phyloP scores from a whole-genome alignment of 1,140 invertebrate species.

The Pogonomyrmex californicus region DNA sequence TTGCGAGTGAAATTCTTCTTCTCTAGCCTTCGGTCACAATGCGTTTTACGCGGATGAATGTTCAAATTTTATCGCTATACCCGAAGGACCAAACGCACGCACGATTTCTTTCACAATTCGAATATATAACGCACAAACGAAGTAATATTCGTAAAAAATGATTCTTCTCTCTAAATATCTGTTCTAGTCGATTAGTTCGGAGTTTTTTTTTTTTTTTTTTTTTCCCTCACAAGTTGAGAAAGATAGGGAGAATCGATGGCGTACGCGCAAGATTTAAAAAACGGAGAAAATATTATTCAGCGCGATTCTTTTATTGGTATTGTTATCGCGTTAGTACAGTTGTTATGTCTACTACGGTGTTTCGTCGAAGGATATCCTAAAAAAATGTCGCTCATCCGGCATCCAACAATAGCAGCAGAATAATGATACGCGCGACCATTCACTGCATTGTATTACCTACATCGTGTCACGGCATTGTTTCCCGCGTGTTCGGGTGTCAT shows the following conservation, averaged over 20 bases:
- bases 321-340: slow-evolving; percentile 17
- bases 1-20: slow-evolving; percentile 61
- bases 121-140: not conserved
- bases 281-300: not conserved
- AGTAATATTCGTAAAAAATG: not conserved
- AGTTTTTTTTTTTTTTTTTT: not conserved
- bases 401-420: slow-evolving; percentile 54
- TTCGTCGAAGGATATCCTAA: slow-evolving; percentile 30
- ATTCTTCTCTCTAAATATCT: not conserved
- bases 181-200: not conserved
- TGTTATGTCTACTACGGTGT: slow-evolving; percentile 15
- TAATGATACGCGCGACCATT: slow-evolving; percentile 69
- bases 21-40: slow-evolving; percentile 19
- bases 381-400: slow-evolving; percentile 57
- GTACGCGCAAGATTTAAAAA: not conserved
- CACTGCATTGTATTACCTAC: slow-evolving; percentile 72
- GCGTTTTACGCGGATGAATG: slow-evolving; percentile 12
- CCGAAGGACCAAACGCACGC: not conserved
- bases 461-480: slow-evolving; percentile 72
- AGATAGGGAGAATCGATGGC: not conserved
- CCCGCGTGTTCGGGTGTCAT: slow-evolving; percentile 64
- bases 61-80: slow-evolving; percentile 22
- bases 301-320: slow-evolving; percentile 11
- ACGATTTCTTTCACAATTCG: slow-evolving; percentile 20
- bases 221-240: not conserved